Conservation (phyloP, 2,113 vertebrate species). For the Grammomys surdaster region DNA sequence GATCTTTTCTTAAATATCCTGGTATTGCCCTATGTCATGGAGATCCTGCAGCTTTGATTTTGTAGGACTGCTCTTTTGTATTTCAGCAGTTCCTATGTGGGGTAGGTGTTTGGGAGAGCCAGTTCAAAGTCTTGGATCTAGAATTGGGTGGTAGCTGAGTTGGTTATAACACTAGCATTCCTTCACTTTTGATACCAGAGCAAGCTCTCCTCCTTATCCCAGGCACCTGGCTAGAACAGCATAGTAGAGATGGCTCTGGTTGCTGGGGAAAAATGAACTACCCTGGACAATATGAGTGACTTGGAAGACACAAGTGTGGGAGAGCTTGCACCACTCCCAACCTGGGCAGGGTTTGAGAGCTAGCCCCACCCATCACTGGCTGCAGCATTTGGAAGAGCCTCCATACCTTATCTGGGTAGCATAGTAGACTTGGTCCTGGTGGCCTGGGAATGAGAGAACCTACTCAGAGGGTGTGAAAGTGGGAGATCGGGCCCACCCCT, state of each 20-base stretch:
- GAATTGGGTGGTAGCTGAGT: neutral
- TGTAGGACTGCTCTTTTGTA: neutral
- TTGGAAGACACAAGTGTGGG: neutral
- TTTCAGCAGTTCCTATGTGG: neutral
- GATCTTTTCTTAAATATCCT: neutral
- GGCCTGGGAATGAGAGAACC: neutral
- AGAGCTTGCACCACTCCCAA: neutral
- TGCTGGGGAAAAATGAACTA: neutral
- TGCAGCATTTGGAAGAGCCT: neutral
- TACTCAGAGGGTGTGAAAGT: neutral
- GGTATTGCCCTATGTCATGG: neutral
- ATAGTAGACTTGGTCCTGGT: neutral
- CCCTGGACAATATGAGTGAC: neutral
- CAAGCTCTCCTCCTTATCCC: neutral
- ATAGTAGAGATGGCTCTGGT: neutral
- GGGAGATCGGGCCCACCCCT: neutral
- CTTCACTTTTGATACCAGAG: too few species aligned
- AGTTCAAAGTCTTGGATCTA: neutral
- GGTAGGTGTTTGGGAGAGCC: neutral
- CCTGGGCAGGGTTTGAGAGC: too few species aligned
- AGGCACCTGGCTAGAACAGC: neutral
- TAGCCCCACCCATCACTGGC: neutral
- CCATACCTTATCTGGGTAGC: neutral
- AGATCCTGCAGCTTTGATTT: neutral
- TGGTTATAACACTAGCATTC: neutral